A percentile compares a stretch with the other conserved stretches of the same genome.
These are phyloP conservation scores for Drosophila neocordata DNA, from an alignment of 1,140 invertebrate species.

Conservation along the genomic window DNA sequence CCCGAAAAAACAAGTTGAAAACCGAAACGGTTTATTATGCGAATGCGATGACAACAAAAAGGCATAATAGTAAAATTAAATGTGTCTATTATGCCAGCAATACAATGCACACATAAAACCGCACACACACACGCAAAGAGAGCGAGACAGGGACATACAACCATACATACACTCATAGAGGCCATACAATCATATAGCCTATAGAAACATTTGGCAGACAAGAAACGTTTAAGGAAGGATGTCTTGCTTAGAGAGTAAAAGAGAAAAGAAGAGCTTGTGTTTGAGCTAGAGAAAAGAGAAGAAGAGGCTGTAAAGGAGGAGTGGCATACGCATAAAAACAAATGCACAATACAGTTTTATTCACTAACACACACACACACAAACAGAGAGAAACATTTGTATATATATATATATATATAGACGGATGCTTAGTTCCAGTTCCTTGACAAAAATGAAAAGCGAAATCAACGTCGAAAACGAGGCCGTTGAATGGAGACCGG, in stretches of 20 bases:
- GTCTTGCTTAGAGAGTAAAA: conserved; percentile 62
- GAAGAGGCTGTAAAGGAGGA: conserved; percentile 13
- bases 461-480: conserved; percentile 55
- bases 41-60: conserved; percentile 79
- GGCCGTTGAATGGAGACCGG: conserved; percentile 44
- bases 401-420: conserved; percentile 7
- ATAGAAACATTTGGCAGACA: conserved; percentile 68
- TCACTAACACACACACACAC: conserved; percentile 48
- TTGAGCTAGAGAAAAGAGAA: neutral
- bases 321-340: conserved; percentile 65
- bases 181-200: conserved; percentile 41
- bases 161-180: conserved; percentile 13
- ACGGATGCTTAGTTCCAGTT: conserved; percentile 36
- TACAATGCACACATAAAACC: conserved; percentile 79
- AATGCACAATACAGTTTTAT: conserved; percentile 61
- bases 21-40: conserved; percentile 77
- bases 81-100: conserved; percentile 79
- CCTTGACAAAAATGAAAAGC: conserved; percentile 46
- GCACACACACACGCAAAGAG: conserved; percentile 36
- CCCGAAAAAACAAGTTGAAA: conserved; percentile 66
- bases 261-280: neutral
- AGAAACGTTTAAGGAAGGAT: conserved; percentile 80
- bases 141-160: conserved; percentile 16
- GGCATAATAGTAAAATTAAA: conserved; percentile 82
- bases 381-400: conserved; percentile 41